Percentiles rank a stretch among this genome's conserved stretches.
Conservation (phyloP, 64 coral and sea anemone species). For the Dendronephthya gigantea region DNA sequence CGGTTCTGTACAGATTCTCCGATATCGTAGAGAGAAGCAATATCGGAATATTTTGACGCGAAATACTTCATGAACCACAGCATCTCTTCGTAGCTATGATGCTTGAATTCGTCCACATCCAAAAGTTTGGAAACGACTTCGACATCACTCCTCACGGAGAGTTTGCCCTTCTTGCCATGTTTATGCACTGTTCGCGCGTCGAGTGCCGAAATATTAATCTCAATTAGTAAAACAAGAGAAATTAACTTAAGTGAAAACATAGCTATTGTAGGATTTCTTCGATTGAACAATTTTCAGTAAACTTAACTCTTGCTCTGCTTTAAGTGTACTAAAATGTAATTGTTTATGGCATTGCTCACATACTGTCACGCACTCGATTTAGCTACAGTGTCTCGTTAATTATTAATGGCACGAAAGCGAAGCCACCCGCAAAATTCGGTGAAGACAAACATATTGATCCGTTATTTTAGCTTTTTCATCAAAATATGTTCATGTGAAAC, state of each 20-base stretch:
- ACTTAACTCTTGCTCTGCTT: neutral
- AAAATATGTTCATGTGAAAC: neutral
- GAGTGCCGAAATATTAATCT: neutral
- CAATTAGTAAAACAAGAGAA: neutral
- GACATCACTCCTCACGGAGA: neutral
- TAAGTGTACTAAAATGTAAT: no score
- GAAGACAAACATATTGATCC: no score
- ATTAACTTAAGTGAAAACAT: neutral
- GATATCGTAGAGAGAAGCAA: constrained; percentile 76
- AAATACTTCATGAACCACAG: constrained; percentile 96
- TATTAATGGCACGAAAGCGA: neutral
- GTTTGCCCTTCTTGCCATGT: neutral
- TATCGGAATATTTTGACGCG: constrained; percentile 55
- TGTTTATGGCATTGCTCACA: no score
- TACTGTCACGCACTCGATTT: neutral
- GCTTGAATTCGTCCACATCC: constrained; percentile 57
- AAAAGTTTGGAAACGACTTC: constrained; percentile 2
- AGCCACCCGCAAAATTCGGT: neutral
- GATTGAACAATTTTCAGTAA: neutral
- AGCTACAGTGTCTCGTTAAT: neutral
- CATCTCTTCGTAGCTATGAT: constrained; percentile 88
- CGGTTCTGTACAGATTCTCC: constrained; percentile 93
- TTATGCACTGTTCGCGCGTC: neutral
- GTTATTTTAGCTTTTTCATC: no score
- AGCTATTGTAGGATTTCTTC: neutral